Evolutionary conservation across 2,888 invertebrate genomes (phyloP).

Genomic region (Lithophane ornitopus): DNA sequence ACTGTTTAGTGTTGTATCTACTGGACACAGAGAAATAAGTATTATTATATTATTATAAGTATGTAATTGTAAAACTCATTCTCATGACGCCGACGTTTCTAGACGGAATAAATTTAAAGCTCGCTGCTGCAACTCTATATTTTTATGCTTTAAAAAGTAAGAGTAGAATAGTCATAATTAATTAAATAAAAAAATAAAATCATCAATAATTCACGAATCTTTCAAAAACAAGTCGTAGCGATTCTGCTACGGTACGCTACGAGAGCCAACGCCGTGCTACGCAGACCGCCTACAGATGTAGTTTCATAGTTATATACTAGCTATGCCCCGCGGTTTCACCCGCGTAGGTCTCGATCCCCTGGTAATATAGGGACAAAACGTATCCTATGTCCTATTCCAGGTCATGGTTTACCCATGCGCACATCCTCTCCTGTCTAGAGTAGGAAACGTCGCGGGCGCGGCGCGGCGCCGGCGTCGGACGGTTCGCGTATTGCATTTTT

Average conservation of each 20-base stretch:
- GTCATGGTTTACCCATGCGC: no score
- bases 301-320: no score
- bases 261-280: constrained; percentile 26
- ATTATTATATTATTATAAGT: no score
- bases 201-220: neutral
- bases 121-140: neutral
- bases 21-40: no score
- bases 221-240: constrained; percentile 1
- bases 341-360: no score
- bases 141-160: neutral
- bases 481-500: no score
- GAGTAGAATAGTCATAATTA: neutral
- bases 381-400: no score
- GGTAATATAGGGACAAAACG: no score
- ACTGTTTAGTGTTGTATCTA: neutral
- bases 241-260: constrained; percentile 26
- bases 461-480: no score
- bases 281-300: neutral
- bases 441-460: no score
- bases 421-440: no score
- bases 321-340: no score
- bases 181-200: neutral
- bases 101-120: neutral
- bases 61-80: neutral
- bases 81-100: neutral